Percentiles rank a stretch among this genome's conserved stretches.
These are phyloP conservation scores for Cheilosia urbana DNA, from an alignment of 2,888 invertebrate species.

Conservation along the genomic window DNA sequence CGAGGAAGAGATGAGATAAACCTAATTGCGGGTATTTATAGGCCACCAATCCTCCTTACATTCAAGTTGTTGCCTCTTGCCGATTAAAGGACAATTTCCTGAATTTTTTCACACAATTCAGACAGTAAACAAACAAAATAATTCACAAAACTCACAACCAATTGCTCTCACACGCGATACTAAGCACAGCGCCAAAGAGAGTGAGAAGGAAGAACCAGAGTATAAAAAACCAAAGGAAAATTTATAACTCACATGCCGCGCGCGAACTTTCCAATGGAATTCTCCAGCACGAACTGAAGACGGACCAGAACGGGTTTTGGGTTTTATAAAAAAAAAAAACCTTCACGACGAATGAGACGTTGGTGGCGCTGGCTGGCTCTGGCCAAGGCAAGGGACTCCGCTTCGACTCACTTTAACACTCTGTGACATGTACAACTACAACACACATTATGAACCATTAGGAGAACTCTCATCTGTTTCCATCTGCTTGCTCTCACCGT, in stretches of 20 bases:
- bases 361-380: slow-evolving; percentile 19
- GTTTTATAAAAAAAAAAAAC: slow-evolving; percentile 37
- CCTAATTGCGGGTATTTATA: slow-evolving; percentile 8
- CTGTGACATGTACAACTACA: slow-evolving; percentile 29
- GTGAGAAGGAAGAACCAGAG: slow-evolving; percentile 14
- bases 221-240: slow-evolving; percentile 10
- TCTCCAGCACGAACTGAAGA: slow-evolving; percentile 72
- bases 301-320: slow-evolving; percentile 68
- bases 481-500: slow-evolving; percentile 57
- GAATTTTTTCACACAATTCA: neutral
- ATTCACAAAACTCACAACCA: slow-evolving; percentile 15
- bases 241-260: slow-evolving; percentile 42
- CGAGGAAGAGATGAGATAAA: slow-evolving; percentile 12
- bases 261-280: slow-evolving; percentile 74
- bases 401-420: slow-evolving; percentile 43
- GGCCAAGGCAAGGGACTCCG: slow-evolving; percentile 42
- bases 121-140: slow-evolving; percentile 12
- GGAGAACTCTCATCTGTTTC: slow-evolving; percentile 55
- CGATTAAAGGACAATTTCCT: neutral
- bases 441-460: slow-evolving; percentile 15
- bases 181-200: slow-evolving; percentile 12
- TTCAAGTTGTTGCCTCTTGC: neutral
- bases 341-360: slow-evolving; percentile 9
- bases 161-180: slow-evolving; percentile 33
- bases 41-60: neutral